Conservation (phyloP, 2,113 vertebrate genomes). For the Choloepus hoffmanni region DNA sequence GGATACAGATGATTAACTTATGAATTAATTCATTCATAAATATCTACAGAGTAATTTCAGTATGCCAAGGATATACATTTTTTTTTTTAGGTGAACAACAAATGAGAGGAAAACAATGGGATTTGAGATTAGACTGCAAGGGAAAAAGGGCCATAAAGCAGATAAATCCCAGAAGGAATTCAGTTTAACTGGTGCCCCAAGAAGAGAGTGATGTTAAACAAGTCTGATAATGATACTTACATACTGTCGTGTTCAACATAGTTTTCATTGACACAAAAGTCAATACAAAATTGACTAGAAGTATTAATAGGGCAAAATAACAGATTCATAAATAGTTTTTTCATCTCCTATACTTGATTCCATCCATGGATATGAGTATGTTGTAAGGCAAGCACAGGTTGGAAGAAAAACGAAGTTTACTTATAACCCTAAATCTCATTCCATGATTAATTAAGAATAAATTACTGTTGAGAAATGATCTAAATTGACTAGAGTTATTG, state of each 20-base stretch:
- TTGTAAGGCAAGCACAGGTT: background rate
- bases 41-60: background rate
- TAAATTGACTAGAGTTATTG: background rate
- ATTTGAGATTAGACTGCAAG: background rate
- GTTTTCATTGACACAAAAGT: background rate
- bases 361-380: background rate
- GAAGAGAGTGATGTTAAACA: background rate
- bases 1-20: background rate
- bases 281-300: background rate
- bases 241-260: too few relatives aligned
- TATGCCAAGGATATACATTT: background rate
- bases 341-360: background rate
- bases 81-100: background rate
- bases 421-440: background rate
- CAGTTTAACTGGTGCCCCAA: background rate
- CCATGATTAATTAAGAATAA: background rate
- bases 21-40: slow-evolving; percentile 12
- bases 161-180: background rate
- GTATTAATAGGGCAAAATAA: background rate
- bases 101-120: background rate
- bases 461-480: background rate
- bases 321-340: background rate
- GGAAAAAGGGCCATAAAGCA: background rate
- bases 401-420: background rate
- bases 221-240: background rate